Base-by-base conservation (phyloP, 2,797 vertebrate species). In the Aulostomus chinensis region DNA sequence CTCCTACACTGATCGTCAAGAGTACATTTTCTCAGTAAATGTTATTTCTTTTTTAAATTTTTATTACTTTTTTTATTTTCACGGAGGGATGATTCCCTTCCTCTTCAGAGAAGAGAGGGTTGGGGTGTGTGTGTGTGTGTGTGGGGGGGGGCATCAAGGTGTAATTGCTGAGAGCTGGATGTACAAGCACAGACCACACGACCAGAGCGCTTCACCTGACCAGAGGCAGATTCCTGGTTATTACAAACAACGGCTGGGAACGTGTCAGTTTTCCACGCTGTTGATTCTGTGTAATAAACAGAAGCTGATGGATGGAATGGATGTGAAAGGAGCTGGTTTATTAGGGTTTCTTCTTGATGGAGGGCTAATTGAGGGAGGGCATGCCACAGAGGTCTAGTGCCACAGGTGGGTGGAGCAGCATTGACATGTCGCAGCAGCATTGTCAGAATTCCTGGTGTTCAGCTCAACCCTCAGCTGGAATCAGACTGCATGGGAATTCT, bases 251-350 rank as follows among this genome's bases (percentile, higher is more conserved):
- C 61, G n/a, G 67, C 80, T 85, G 78, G 57, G 67, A 88, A 86
- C 59, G 58, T 75, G 84, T 82, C 76, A 73, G 60, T 48, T 83
- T 93, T 91, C 86, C 87, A 82, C 67, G 36, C 81, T 55, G 85
- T 80, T 81, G 83, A 74, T 68, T 84, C 13, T 0, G 48, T 74
- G 57, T 39, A 34, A 68, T 73, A 58, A 76, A 83, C 46, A 69
- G 58, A 67, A 66, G 63, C 60, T 56, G 65, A 91, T 69, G 74
- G 88, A 90, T 83, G 80, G 60, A 85, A 84, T 78, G 73, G 81
- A 89, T 88, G 85, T 78, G 77, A 84, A 85, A 61, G 84, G 85
- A 91, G 90, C 58, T 67, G 80, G 86, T 84, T 85, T 84, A 89
- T 87, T 89, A 87, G 64, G 81, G 87, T 85, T 81, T 76, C 70